Conservation (phyloP, 2,888 invertebrate genomes). For the Ecdyonurus torrentis region DNA sequence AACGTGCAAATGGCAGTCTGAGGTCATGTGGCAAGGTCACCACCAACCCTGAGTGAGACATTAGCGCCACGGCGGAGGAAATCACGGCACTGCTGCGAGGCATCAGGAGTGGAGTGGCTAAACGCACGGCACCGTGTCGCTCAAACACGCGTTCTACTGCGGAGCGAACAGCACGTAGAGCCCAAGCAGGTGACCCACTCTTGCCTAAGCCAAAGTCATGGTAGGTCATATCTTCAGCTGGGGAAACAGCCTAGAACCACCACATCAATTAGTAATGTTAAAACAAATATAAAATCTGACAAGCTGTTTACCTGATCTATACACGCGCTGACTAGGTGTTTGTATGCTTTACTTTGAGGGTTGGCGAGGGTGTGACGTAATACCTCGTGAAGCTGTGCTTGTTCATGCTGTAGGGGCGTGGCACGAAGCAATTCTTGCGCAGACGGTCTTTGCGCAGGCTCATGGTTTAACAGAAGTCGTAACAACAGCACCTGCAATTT, state of each 20-base stretch:
- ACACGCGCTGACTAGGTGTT: slow-evolving; percentile 44
- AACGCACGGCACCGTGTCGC: slow-evolving; percentile 60
- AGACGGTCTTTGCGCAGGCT: slow-evolving; percentile 65
- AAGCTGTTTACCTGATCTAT: slow-evolving; percentile 28
- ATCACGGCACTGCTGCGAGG: slow-evolving; percentile 41
- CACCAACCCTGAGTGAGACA: slow-evolving; percentile 75
- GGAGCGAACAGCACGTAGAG: slow-evolving; percentile 8
- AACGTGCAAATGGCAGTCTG: slow-evolving; percentile 61
- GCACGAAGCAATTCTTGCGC: slow-evolving; percentile 70
- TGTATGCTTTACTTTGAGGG: slow-evolving; percentile 62
- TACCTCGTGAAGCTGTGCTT: slow-evolving; percentile 66
- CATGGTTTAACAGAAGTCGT: slow-evolving; percentile 74
- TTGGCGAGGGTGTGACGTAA: slow-evolving; percentile 66
- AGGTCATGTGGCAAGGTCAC: slow-evolving; percentile 76
- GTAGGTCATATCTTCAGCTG: slow-evolving; percentile 65
- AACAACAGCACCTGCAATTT: too few species aligned
- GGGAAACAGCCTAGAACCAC: slow-evolving; percentile 30
- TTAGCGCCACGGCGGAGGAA: slow-evolving; percentile 50
- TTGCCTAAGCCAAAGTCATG: slow-evolving; percentile 42
- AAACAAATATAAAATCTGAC: background rate
- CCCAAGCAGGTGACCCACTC: slow-evolving; percentile 18
- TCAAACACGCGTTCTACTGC: slow-evolving; percentile 37
- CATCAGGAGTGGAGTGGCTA: slow-evolving; percentile 63
- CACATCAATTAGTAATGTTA: background rate
- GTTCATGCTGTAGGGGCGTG: slow-evolving; percentile 68